Base-by-base conservation (phyloP, 1,140 invertebrate species). In the Elysia chlorotica region DNA sequence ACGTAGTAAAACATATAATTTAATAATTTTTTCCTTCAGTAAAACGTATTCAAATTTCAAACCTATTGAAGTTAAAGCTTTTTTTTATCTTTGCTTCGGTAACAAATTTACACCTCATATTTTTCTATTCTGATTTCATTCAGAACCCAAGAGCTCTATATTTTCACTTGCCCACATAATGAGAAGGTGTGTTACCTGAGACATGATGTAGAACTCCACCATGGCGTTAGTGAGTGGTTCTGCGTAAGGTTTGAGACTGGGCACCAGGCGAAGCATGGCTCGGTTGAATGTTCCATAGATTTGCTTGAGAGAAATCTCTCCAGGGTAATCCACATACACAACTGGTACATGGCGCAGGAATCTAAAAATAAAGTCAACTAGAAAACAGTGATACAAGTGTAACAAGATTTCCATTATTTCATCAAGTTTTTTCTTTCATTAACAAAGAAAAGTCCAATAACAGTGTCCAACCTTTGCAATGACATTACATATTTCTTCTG, bases 301-400 rank as follows among this genome's bases (percentile, higher is more conserved):
- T 89, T 99, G 88, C 48, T 83, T 85, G 0, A 99, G 90, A 2
- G 97, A 99, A 0, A 94, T 95, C 87, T 98, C 96, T 73, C 97
- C 98, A 5, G 98, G 98, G 88, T 99, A 99, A 89, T 99, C 98
- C 30, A 99, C 98, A 87, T 99, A 99, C 74, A 99, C 96, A 37
- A 99, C 95, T 4, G 98, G 98, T 17, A 99, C 97, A 84, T 99
- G 97, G 28, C 91, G 90, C 78, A 99, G 81, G 81, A 91, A 91
- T 66, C 88, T 88, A 68, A 6, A 68, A 0, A 68, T 25, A 30
- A 17, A 65, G n/a, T 5, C 28, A 65, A 21, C 4, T 37, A 30
- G 10, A 5, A 37, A 17, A 65, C 10, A 35, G 36, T 21, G 36
- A 65, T 5, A 30, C 30, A 65, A 30, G 4, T 37, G 19, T 59